Evolutionary conservation across 2,113 vertebrate species (phyloP).

Genomic region (Narcine bancroftii): DNA sequence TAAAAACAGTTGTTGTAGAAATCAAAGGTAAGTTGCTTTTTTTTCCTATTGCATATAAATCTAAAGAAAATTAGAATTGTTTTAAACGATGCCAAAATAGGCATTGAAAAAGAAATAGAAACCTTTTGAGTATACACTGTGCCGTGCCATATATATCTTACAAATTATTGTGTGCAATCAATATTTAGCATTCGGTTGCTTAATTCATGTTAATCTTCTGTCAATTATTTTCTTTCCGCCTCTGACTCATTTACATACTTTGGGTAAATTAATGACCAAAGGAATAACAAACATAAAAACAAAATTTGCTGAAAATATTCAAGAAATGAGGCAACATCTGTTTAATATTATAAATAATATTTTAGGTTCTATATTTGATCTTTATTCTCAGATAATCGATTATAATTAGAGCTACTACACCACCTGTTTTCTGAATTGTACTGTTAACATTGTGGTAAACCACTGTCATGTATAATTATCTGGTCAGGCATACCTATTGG

Average conservation of each 20-base stretch:
- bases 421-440: too few species aligned
- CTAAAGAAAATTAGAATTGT: neutral
- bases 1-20: neutral
- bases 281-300: neutral
- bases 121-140: neutral
- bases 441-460: too few species aligned
- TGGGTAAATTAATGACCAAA: neutral
- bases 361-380: too few species aligned
- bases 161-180: neutral
- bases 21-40: neutral
- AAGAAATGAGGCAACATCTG: too few species aligned
- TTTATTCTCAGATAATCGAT: too few species aligned
- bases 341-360: too few species aligned
- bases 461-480: too few species aligned
- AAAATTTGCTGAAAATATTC: too few species aligned
- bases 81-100: neutral
- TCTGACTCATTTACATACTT: too few species aligned
- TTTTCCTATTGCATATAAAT: neutral
- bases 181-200: neutral
- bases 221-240: conserved; percentile 13
- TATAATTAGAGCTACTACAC: too few species aligned
- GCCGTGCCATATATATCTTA: neutral
- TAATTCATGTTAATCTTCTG: neutral
- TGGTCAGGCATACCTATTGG: too few species aligned
- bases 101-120: neutral